Base-by-base conservation (phyloP, 2,888 invertebrate genomes). In the Drymonia ruficornis region DNA sequence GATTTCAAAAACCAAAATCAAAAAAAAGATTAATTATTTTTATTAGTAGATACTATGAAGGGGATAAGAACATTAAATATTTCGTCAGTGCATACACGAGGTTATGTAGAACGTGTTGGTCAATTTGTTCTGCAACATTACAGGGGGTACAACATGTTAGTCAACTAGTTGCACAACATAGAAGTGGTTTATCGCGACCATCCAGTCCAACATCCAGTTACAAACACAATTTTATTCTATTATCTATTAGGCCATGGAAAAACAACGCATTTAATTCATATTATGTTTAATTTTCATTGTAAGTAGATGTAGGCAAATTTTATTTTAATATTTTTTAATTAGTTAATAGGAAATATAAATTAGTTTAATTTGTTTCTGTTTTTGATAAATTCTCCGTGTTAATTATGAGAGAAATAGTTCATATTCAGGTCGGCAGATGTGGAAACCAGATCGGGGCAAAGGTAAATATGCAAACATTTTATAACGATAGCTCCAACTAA, bases 361-460 rank as follows among this genome's bases (percentile, higher is more conserved):
- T 66, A 55, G 50, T 57, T 63, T 54, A 59, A 59, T 65, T 69
- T 64, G 55, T 72, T 74, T 75, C 60, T 71, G 70, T 70, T 51
- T 70, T 72, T 70, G 63, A 53, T 53, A 86, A 87, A 87, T 85
- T 83, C 31, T 53, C 56, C 36, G 79, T 78, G 40, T 50, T 55
- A 54, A 91, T 78, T 70, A 96, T 96, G 96, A 94, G 96, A 86
- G 96, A 96, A 94, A 96, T 96, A 71, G 96, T 96, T 52, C 96
- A 96, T 82, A 89, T 96, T 63, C 96, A 96, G 86, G 96, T 89
- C 34, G 91, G 91, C 7, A 79, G 87, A 58, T 91, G 91, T 46
- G 91, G 91, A 3, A 91, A 91, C 94, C 96, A 96, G 86, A 96
- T 96, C 74, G 96, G 96, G 56, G 94, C 96, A 46, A 96, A 96